Percentiles rank a stretch among this genome's conserved stretches.
These are phyloP conservation scores for Meta bourneti DNA, from an alignment of 2,888 invertebrate genomes.

Conservation along the genomic window DNA sequence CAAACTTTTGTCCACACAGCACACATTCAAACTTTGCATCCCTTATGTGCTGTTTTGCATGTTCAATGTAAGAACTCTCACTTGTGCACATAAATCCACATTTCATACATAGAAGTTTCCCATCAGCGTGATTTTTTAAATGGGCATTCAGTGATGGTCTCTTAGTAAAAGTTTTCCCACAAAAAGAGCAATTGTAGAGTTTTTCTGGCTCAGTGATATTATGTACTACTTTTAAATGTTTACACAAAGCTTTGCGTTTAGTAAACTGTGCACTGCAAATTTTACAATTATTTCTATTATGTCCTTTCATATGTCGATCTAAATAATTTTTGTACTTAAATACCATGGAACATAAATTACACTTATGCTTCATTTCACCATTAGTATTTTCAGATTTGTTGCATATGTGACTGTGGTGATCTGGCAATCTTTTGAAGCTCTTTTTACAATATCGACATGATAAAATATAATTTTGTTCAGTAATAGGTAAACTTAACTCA, in stretches of 20 bases:
- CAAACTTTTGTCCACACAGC: constrained; percentile 79
- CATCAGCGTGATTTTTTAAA: constrained; percentile 78
- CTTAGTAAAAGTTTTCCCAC: constrained; percentile 79
- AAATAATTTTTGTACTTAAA: constrained; percentile 71
- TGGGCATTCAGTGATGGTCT: constrained; percentile 79
- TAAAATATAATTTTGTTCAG: not conserved
- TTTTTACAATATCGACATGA: constrained; percentile 66
- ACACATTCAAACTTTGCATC: constrained; percentile 78
- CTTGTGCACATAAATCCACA: constrained; percentile 79
- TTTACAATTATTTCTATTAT: constrained; percentile 78
- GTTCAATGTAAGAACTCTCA: constrained; percentile 77
- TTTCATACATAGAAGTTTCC: constrained; percentile 79
- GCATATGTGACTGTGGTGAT: constrained; percentile 43
- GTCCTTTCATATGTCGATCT: constrained; percentile 78
- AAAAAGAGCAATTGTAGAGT: constrained; percentile 78
- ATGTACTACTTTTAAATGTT: constrained; percentile 79
- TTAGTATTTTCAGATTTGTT: not conserved
- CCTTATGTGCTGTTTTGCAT: constrained; percentile 78
- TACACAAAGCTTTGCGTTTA: constrained; percentile 78
- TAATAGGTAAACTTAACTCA: not conserved
- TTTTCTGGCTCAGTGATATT: constrained; percentile 78
- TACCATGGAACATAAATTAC: constrained; percentile 68
- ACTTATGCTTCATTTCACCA: constrained; percentile 39
- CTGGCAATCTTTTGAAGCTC: constrained; percentile 35
- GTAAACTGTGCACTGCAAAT: constrained; percentile 78